Conservation (phyloP, 1,140 invertebrate genomes). For the Holotrichia oblita region DNA sequence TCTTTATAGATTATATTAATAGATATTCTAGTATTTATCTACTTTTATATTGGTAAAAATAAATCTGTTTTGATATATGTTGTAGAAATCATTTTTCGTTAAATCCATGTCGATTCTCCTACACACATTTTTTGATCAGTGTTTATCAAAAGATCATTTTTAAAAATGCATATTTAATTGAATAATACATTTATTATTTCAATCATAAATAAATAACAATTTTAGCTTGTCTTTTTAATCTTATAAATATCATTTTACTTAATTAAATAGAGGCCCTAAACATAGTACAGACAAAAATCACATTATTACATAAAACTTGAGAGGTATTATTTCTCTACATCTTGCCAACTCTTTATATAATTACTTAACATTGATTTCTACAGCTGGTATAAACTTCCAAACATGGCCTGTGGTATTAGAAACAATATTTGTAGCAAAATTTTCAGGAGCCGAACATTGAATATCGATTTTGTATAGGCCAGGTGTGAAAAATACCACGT, state of each 20-base stretch:
- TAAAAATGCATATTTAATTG: not conserved
- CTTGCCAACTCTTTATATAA: constrained; percentile 38
- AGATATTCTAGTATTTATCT: no score
- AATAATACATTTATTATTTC: constrained; percentile 26
- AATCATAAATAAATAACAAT: constrained; percentile 18
- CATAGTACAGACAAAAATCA: not conserved
- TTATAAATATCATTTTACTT: constrained; percentile 14
- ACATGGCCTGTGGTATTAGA: constrained; percentile 66
- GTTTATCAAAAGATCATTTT: not conserved
- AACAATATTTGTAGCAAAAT: constrained; percentile 61
- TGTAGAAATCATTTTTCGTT: no score
- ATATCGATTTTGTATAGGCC: constrained; percentile 91
- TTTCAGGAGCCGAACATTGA: constrained; percentile 78
- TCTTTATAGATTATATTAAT: no score
- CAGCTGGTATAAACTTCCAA: constrained; percentile 85
- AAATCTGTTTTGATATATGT: no score
- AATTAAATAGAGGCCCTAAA: constrained; percentile 6
- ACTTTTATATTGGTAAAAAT: no score
- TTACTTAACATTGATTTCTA: constrained; percentile 75
- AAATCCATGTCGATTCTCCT: no score
- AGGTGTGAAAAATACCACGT: constrained; percentile 86
- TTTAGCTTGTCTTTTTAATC: constrained; percentile 32
- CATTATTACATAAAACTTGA: constrained; percentile 29
- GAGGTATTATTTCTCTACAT: no score
- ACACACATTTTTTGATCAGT: no score